Conservation (phyloP, 2,797 vertebrate genomes). For the Dermochelys coriacea region DNA sequence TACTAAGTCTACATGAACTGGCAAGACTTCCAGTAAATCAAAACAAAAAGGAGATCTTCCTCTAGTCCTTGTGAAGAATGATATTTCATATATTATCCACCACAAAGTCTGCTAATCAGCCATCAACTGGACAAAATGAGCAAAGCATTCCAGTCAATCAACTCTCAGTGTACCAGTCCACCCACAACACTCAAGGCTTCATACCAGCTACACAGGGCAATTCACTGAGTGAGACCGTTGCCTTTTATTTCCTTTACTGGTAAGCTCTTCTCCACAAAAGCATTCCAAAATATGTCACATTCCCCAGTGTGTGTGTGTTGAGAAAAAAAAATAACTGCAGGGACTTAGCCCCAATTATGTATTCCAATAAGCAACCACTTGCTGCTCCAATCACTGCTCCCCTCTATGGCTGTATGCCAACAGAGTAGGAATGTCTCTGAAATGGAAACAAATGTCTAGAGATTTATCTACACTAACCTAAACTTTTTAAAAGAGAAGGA, state of each 20-base stretch:
- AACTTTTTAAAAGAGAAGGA: neutral
- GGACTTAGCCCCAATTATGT: neutral
- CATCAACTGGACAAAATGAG: neutral
- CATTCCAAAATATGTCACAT: conserved; percentile 33
- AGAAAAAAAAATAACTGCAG: too few species aligned
- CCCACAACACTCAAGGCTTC: neutral
- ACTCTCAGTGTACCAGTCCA: neutral
- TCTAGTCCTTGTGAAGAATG: accelerated
- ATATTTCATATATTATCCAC: neutral
- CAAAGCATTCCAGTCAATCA: neutral
- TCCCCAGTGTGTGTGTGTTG: neutral
- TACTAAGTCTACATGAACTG: neutral
- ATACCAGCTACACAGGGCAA: neutral
- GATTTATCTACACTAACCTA: neutral
- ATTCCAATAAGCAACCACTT: neutral
- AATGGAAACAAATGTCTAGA: neutral
- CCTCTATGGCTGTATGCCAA: neutral
- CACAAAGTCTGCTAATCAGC: neutral
- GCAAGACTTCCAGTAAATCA: neutral
- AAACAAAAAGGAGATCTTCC: neutral
- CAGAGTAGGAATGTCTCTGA: neutral
- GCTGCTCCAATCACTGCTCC: neutral
- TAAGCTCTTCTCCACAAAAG: neutral
- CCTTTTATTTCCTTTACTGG: neutral
- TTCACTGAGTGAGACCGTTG: neutral